Conservation (phyloP, 2,888 invertebrate genomes). For the Leucania comma region DNA sequence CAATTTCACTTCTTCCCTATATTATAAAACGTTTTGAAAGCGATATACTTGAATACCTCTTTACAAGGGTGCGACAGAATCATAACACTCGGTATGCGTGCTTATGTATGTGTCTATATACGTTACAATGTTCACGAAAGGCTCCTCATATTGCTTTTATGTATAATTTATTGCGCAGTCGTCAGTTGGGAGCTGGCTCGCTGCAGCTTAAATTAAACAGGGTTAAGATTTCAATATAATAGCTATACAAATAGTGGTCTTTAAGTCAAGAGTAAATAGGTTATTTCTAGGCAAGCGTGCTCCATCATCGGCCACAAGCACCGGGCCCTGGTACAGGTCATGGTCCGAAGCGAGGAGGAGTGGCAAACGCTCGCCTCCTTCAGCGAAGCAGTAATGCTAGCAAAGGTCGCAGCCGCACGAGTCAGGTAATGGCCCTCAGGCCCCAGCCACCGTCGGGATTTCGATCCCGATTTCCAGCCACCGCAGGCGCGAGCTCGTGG, state of each 20-base stretch:
- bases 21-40: neutral
- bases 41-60: neutral
- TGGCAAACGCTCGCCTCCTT: too few relatives aligned
- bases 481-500: too few relatives aligned
- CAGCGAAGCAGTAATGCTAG: too few relatives aligned
- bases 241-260: neutral
- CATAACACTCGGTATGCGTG: neutral
- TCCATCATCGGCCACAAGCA: too few relatives aligned
- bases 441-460: too few relatives aligned
- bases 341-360: too few relatives aligned
- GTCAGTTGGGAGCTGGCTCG: conserved; percentile 39
- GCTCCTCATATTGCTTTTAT: conserved; percentile 59
- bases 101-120: neutral
- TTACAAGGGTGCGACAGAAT: conserved; percentile 1
- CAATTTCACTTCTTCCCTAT: neutral
- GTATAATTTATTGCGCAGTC: conserved; percentile 57
- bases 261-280: too few relatives aligned
- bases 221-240: conserved; percentile 22
- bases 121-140: conserved; percentile 24
- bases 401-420: too few relatives aligned
- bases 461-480: too few relatives aligned
- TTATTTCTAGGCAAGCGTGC: too few relatives aligned
- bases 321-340: too few relatives aligned
- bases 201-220: conserved; percentile 31
- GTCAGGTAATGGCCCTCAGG: too few relatives aligned